These are phyloP conservation scores for Montipora cactus DNA, from an alignment of 64 coral and sea anemone genomes.

Conservation along the genomic window DNA sequence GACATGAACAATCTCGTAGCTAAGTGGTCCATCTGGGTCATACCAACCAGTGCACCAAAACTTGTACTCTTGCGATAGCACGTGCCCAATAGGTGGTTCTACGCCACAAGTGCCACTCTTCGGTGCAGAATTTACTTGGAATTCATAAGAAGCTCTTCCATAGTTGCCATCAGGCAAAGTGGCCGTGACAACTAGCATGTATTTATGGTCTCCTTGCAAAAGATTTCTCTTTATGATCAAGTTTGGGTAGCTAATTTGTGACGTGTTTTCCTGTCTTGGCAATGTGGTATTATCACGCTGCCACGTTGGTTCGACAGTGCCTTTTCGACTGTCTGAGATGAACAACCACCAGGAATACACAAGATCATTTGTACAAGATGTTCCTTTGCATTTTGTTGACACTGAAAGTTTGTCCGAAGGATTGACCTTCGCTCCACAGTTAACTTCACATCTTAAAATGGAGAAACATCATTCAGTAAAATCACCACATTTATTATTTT, in stretches of 20 bases:
- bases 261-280: neutral
- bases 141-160: conserved; percentile 51
- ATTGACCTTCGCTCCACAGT: conserved; percentile 76
- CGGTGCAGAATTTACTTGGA: conserved; percentile 71
- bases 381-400: conserved; percentile 37
- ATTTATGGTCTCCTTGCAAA: conserved; percentile 31
- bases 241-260: conserved; percentile 20
- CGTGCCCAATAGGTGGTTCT: conserved; percentile 66
- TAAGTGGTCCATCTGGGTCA: conserved; percentile 71
- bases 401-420: conserved; percentile 66
- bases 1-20: conserved; percentile 48
- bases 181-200: conserved; percentile 62
- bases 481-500: neutral
- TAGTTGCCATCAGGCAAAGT: conserved; percentile 20
- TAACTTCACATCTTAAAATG: conserved; percentile 77
- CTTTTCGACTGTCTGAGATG: neutral
- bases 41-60: conserved; percentile 64
- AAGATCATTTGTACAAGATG: conserved; percentile 39
- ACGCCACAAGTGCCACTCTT: conserved; percentile 55
- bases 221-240: conserved; percentile 33
- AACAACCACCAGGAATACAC: conserved; percentile 63
- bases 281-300: neutral
- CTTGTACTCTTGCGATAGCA: conserved; percentile 51
- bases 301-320: neutral
- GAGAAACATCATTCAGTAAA: neutral